A percentile compares a stretch with the other conserved stretches of the same genome.
Evolutionary conservation across 2,888 invertebrate genomes (phyloP).

Genomic region (Dicyrtomina minuta): DNA sequence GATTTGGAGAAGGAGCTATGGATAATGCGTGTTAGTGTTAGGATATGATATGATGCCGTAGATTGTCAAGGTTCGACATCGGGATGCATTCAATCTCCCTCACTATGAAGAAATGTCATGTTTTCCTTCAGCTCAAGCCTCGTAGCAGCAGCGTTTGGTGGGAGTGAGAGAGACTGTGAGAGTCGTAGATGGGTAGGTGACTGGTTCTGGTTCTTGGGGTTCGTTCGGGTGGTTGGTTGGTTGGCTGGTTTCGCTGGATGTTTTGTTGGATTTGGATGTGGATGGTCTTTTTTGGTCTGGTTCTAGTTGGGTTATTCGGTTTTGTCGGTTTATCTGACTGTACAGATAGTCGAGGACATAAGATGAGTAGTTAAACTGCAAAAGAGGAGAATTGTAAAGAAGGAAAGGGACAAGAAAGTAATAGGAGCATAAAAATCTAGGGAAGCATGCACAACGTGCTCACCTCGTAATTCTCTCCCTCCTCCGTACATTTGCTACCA

Average conservation of each 20-base stretch:
- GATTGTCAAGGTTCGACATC: not conserved
- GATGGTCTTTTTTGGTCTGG: too few relatives aligned
- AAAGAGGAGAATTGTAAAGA: constrained; percentile 27
- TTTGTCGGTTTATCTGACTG: too few relatives aligned
- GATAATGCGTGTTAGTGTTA: too few relatives aligned
- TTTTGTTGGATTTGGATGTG: too few relatives aligned
- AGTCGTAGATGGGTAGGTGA: not conserved
- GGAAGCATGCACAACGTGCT: constrained; percentile 40
- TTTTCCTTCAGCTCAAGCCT: not conserved
- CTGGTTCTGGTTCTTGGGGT: constrained; percentile 1
- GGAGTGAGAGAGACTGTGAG: constrained; percentile 6
- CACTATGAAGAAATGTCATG: constrained; percentile 18
- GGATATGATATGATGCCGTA: too few relatives aligned
- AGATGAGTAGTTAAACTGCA: constrained; percentile 27
- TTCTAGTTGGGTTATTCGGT: too few relatives aligned
- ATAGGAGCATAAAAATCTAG: constrained; percentile 29
- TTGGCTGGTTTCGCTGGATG: too few relatives aligned
- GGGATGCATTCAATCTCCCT: constrained; percentile 19
- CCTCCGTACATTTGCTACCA: constrained; percentile 34
- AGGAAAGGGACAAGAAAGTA: constrained; percentile 11
- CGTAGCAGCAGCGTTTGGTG: not conserved
- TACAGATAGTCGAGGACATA: not conserved
- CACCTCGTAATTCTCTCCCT: constrained; percentile 46
- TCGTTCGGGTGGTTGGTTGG: too few relatives aligned
- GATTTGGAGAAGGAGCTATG: too few relatives aligned